Percentiles rank a stretch among this genome's conserved stretches.
Evolutionary conservation across 2,797 vertebrate genomes (phyloP).

Genomic region (Gymnothorax reevesii): DNA sequence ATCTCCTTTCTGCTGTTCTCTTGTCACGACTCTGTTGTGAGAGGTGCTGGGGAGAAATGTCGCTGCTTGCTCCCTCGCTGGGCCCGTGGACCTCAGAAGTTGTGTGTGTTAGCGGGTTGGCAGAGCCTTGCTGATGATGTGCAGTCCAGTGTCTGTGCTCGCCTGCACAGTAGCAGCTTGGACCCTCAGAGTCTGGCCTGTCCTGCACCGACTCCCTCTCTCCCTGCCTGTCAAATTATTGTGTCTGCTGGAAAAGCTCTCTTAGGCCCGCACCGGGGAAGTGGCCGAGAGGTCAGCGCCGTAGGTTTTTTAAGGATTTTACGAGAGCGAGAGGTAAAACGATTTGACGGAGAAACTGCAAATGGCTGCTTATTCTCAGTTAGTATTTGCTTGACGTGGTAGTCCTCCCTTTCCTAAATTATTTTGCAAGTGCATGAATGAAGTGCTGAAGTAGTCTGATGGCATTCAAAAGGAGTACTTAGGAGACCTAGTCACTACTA

Average conservation of each 20-base stretch:
- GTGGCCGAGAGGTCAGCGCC: conserved; percentile 54
- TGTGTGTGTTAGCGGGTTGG: neutral
- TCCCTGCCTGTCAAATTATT: conserved; percentile 51
- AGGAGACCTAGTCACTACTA: conserved; percentile 48
- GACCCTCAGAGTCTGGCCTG: conserved; percentile 38
- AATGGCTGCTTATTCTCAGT: conserved; percentile 31
- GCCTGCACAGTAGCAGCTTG: conserved; percentile 1
- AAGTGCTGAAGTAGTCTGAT: conserved; percentile 62
- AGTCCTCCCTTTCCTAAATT: conserved; percentile 52
- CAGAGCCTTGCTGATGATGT: neutral
- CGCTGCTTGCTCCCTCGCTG: neutral
- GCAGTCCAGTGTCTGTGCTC: neutral
- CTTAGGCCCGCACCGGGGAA: conserved; percentile 42
- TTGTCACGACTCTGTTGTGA: neutral
- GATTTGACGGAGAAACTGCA: conserved; percentile 13
- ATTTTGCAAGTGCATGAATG: conserved; percentile 53
- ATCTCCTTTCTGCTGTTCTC: neutral
- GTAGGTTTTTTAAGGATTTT: conserved; percentile 44
- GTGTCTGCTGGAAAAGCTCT: conserved; percentile 27
- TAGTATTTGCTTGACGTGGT: conserved; percentile 51
- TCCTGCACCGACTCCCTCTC: conserved; percentile 56
- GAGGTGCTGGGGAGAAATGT: neutral
- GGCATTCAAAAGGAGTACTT: conserved; percentile 29
- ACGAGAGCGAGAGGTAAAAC: conserved; percentile 15
- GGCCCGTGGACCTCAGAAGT: neutral